Percentiles rank a stretch among this genome's conserved stretches.
phyloP scores from a whole-genome alignment of 2,888 invertebrate genomes.

The Malachius bipustulatus region DNA sequence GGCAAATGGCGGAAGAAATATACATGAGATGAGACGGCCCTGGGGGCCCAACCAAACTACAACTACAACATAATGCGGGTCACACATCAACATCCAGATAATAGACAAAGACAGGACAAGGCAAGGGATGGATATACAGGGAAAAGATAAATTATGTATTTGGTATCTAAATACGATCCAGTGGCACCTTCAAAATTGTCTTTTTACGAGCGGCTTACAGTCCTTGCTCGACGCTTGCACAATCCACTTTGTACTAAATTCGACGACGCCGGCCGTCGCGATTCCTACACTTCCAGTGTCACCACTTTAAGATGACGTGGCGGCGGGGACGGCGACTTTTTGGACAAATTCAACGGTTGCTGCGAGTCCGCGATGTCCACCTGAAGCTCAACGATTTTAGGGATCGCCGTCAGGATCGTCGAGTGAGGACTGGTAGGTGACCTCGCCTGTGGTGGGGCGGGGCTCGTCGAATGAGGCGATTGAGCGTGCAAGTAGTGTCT shows the following conservation, averaged over 20 bases:
- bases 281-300: conserved; percentile 33
- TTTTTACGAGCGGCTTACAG: conserved; percentile 14
- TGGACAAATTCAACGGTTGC: conserved; percentile 81
- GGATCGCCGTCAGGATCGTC: conserved; percentile 32
- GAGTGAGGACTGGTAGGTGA: conserved; percentile 40
- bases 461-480: conserved; percentile 38
- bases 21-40: conserved; percentile 23
- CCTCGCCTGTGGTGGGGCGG: conserved; percentile 32
- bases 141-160: conserved; percentile 33
- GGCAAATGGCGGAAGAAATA: conserved; percentile 35
- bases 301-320: conserved; percentile 46
- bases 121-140: conserved; percentile 10
- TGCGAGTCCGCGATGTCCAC: conserved; percentile 72
- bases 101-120: conserved; percentile 15
- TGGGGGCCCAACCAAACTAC: conserved; percentile 21
- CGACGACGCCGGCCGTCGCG: conserved; percentile 15
- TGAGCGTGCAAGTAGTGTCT: conserved; percentile 33
- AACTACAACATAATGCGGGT: conserved; percentile 27
- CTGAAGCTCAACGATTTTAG: conserved; percentile 60
- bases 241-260: conserved; percentile 33
- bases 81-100: conserved; percentile 28
- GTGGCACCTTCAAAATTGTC: conserved; percentile 32
- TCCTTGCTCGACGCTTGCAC: conserved; percentile 22
- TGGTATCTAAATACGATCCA: conserved; percentile 39
- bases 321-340: conserved; percentile 68